These are phyloP conservation scores for Pseudomyrmex gracilis DNA, from an alignment of 1,140 invertebrate species.

Conservation along the genomic window DNA sequence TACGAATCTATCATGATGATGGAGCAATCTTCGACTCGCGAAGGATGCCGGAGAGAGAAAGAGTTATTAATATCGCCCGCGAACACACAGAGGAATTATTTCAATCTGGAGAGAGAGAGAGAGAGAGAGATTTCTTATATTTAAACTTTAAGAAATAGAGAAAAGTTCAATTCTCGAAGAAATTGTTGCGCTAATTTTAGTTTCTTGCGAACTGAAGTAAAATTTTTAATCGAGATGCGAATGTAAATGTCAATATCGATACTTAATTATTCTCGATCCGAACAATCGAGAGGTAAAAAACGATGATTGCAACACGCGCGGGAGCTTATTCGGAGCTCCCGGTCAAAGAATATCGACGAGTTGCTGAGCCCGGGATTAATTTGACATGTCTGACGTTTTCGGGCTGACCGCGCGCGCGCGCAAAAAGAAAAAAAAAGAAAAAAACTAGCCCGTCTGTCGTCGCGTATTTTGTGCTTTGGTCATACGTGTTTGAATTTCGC, in stretches of 20 bases:
- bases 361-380: conserved; percentile 37
- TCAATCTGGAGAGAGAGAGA: not conserved
- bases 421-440: conserved; percentile 59
- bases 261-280: no score
- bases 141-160: not conserved
- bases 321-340: not conserved
- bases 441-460: conserved; percentile 5
- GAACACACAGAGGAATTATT: not conserved
- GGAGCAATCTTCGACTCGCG: not conserved
- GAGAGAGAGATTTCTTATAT: no score
- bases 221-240: no score
- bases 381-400: conserved; percentile 59
- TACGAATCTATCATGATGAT: conserved; percentile 10
- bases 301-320: not conserved
- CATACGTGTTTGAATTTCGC: conserved; percentile 66
- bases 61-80: not conserved
- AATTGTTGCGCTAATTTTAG: not conserved
- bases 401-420: not conserved
- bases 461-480: conserved; percentile 40
- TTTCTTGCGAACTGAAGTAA: not conserved
- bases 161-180: not conserved
- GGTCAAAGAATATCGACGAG: conserved; percentile 1
- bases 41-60: not conserved
- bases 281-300: not conserved
- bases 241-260: no score